These are phyloP conservation scores for Microplitis deprimator DNA, from an alignment of 2,888 invertebrate genomes.

Conservation along the genomic window DNA sequence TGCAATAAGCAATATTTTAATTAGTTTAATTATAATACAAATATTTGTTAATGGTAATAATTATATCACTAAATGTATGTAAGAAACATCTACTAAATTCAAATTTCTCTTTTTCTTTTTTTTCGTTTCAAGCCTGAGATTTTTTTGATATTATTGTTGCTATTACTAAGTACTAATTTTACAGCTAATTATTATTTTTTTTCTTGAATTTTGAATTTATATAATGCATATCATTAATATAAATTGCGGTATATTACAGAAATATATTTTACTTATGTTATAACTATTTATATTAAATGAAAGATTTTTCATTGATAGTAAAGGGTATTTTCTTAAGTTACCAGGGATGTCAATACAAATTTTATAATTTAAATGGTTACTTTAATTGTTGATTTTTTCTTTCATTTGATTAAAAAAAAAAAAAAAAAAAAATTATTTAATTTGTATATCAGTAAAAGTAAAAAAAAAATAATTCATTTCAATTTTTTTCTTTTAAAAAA, in stretches of 20 bases:
- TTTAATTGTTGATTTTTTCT: background rate
- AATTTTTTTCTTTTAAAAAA: conserved; percentile 18
- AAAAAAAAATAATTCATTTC: conserved; percentile 18
- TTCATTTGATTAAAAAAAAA: conserved; percentile 14
- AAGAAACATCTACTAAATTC: background rate
- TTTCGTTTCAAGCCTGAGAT: conserved; percentile 30
- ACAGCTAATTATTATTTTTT: conserved; percentile 11
- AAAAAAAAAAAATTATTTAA: conserved; percentile 17
- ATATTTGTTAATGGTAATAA: background rate
- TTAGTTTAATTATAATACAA: background rate
- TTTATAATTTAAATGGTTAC: conserved; percentile 17
- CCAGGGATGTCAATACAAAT: conserved; percentile 1
- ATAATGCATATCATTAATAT: background rate
- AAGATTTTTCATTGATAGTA: background rate
- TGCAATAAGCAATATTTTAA: background rate
- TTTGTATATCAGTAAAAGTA: background rate
- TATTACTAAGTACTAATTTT: conserved; percentile 15
- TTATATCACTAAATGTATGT: background rate
- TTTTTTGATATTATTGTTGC: conserved; percentile 32
- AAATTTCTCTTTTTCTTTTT: no score
- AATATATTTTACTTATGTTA: background rate
- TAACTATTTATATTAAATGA: conserved; percentile 4
- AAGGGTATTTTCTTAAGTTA: conserved; percentile 11
- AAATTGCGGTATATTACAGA: background rate
- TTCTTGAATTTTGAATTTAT: background rate